Evolutionary conservation across 2,888 invertebrate genomes (phyloP), one percentile per base, ranked within the genome.

Genomic region (Phytoseiulus persimilis): DNA sequence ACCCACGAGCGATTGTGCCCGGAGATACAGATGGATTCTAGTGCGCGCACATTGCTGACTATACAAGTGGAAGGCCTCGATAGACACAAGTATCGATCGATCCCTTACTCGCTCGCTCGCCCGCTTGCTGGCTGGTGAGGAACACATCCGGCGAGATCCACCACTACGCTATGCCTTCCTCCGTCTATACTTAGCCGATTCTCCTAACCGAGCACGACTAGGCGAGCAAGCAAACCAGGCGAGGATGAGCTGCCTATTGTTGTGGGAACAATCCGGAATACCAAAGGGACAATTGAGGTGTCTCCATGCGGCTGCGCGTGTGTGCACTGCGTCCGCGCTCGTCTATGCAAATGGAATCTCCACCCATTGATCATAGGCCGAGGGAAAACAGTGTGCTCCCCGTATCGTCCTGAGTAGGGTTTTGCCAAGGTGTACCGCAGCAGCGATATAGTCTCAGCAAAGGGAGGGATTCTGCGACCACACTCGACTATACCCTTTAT

Each of bases 281-380:
- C 23, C 65, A 28, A 65, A 65, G 18, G 65, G 28, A 65, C 65
- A 65, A 65, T 65, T 65, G 65, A 65, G 65, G 65, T 65, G 65
- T 65, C 65, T 65, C 11, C 65, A 65, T 65, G 18, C 2, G 18
- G 65, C 65, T 65, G 9, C 18, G 65, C 65, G 5, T 23, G 65
- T 65, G 65, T 65, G 65, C 65, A 39, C 65, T 23, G 65, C 65
- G 28, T 65, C 65, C 65, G 65, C 65, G 28, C 18, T 65, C 65
- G 65, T 65, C 65, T 65, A 65, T 65, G 65, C 65, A 65, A 65
- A 65, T 65, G 65, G 65, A 65, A 65, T 65, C 65, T 65, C 65
- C 65, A 65, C 65, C 65, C 65, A 65, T 65, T 65, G 65, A 65
- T 65, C 65, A 65, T 65, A 65, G 1, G 23, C 23, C 65, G 65